Evolutionary conservation across 2,888 invertebrate genomes (phyloP), one percentile per base, ranked within the genome.

Genomic region (Cryptocephalus moraei): DNA sequence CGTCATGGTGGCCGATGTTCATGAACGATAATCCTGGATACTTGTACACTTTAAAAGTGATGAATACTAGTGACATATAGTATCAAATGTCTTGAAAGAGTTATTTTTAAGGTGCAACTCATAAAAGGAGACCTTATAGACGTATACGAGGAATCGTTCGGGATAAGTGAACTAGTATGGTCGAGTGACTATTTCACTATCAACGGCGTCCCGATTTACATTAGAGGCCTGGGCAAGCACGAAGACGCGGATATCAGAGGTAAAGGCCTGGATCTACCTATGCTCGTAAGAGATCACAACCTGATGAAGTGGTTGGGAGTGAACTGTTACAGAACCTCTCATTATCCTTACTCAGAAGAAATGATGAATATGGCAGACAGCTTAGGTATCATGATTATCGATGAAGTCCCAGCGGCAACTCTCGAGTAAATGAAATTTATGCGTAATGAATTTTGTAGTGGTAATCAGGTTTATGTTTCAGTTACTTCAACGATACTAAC

Each of bases 291-390:
- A 60, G 96, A 97, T 68, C 87, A 95, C 66, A 92, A 93, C 67
- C 74, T 96, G 49, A 77, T 97, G 42, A 84, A 86, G 66, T 97
- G 96, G 97, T 76, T 93, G 43, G 94, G 95, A 1, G 95, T 89
- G 0, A 96, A 96, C 71, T 81, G 88, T 1, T 95, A 91, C 72
- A 79, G 95, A 31, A 97, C 96, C 0, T 95, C 95, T 0, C 96
- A 97, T 69, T 97, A 97, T 71, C 96, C 96, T 0, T 97, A 97
- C 68, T 91, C 94, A 0, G 95, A 97, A 59, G 95, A 96, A 72
- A 86, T 95, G 44, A 89, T 96, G 79, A 89, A 94, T 63, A 78
- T 91, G 66, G 93, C 94, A 1, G 95, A 96, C 67, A 80, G 84
- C 59, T 78, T 86, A 49, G 96, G 96, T 33, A 90, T 96, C 58